A percentile compares a stretch with the other conserved stretches of the same genome.
These are phyloP conservation scores for Oryzias woworae DNA, from an alignment of 2,113 vertebrate genomes.

Conservation along the genomic window DNA sequence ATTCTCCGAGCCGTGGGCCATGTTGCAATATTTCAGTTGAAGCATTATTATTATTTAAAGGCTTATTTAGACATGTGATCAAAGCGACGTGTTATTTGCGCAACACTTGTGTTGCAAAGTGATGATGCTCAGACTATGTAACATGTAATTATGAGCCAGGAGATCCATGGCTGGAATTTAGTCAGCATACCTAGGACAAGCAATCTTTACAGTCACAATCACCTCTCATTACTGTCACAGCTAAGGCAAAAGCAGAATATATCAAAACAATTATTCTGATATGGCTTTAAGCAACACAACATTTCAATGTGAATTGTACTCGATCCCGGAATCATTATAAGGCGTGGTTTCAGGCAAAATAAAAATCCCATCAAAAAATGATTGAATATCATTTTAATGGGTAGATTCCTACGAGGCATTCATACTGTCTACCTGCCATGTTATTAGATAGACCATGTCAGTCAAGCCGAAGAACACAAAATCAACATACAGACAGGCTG, in stretches of 20 bases:
- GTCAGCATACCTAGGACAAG: slow-evolving; percentile 46
- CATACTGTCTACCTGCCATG: slow-evolving; percentile 72
- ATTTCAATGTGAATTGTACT: slow-evolving; percentile 65
- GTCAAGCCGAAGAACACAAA: slow-evolving; percentile 63
- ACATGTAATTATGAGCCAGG: slow-evolving; percentile 55
- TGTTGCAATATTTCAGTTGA: slow-evolving; percentile 59
- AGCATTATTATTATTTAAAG: slow-evolving; percentile 72
- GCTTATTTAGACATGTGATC: slow-evolving; percentile 70
- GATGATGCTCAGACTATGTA: slow-evolving; percentile 51
- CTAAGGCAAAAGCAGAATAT: slow-evolving; percentile 60
- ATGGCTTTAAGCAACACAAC: slow-evolving; percentile 64
- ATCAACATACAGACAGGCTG: slow-evolving; percentile 63
- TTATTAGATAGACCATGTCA: slow-evolving; percentile 72
- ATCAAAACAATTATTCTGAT: slow-evolving; percentile 78
- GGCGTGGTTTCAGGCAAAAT: slow-evolving; percentile 66
- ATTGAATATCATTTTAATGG: slow-evolving; percentile 79
- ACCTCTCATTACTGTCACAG: slow-evolving; percentile 68
- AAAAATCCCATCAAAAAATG: slow-evolving; percentile 69
- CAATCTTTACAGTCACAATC: slow-evolving; percentile 57
- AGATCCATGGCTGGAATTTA: slow-evolving; percentile 54
- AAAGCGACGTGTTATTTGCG: slow-evolving; percentile 68
- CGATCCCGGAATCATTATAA: slow-evolving; percentile 62
- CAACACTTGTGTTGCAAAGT: slow-evolving; percentile 59
- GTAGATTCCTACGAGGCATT: slow-evolving; percentile 64
- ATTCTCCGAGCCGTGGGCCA: slow-evolving; percentile 68